phyloP scores from a whole-genome alignment of 2,888 invertebrate genomes.

The Pocota personata region DNA sequence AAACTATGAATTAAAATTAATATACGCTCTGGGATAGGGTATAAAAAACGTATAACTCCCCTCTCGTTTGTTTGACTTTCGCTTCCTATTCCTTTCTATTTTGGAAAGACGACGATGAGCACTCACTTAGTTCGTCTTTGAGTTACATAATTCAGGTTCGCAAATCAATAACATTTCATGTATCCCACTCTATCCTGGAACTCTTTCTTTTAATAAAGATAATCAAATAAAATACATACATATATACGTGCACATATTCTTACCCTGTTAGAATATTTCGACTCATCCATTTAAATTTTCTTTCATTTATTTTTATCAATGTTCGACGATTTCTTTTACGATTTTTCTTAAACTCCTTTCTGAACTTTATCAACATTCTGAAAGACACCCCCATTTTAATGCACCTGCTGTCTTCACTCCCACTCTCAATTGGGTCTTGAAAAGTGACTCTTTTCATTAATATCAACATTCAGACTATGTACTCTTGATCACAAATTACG shows the following conservation, averaged over 20 bases:
- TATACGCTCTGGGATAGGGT: too few species aligned
- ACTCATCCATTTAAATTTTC: neutral
- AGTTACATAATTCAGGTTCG: too few species aligned
- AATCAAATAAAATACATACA: too few species aligned
- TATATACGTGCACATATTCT: neutral
- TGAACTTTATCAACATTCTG: neutral
- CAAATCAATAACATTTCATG: too few species aligned
- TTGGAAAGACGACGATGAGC: too few species aligned
- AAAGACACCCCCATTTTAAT: neutral
- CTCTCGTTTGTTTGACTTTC: too few species aligned
- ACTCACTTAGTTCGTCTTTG: too few species aligned
- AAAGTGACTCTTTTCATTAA: slow-evolving; percentile 18
- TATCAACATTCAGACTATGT: slow-evolving; percentile 7
- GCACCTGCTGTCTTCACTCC: neutral
- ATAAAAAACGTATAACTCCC: too few species aligned
- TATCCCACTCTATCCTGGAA: too few species aligned
- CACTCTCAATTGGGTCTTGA: neutral
- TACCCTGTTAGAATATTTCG: neutral
- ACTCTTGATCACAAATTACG: slow-evolving; percentile 20
- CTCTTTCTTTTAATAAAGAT: too few species aligned
- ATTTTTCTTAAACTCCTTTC: neutral
- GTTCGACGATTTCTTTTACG: neutral
- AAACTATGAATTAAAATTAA: too few species aligned
- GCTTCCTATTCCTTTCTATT: too few species aligned
- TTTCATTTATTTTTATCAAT: neutral